Conservation (phyloP, 2,797 vertebrate genomes). For the Choloepus didactylus region DNA sequence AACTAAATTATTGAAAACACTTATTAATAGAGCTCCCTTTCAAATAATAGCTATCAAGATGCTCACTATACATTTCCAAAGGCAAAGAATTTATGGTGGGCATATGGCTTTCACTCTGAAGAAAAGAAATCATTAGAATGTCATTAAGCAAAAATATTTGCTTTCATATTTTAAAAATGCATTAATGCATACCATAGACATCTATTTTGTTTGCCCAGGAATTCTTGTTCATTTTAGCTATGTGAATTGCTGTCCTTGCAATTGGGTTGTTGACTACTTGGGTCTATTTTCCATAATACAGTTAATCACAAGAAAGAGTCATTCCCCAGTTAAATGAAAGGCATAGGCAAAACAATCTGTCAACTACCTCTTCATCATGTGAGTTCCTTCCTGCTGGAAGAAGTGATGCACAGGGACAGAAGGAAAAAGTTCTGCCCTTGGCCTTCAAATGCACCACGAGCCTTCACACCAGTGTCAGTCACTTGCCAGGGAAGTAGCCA, state of each 20-base stretch:
- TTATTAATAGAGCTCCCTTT: not conserved
- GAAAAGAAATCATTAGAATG: not conserved
- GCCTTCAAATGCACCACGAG: rapidly evolving
- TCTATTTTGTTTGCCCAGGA: not conserved
- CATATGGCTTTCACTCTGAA: not conserved
- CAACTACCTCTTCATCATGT: rapidly evolving
- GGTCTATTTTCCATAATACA: not conserved
- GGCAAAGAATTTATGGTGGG: not conserved
- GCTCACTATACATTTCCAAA: rapidly evolving
- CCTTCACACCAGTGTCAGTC: rapidly evolving
- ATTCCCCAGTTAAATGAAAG: not conserved
- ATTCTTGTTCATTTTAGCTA: too few species aligned
- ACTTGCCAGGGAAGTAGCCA: not conserved
- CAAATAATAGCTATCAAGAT: not conserved
- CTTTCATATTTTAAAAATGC: not conserved
- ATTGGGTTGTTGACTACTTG: not conserved
- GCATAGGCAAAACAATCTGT: not conserved
- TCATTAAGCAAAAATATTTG: not conserved
- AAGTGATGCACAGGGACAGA: rapidly evolving
- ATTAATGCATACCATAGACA: rapidly evolving
- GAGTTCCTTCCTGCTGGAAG: not conserved
- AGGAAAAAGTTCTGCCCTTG: rapidly evolving
- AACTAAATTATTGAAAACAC: not conserved
- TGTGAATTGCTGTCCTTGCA: rapidly evolving
- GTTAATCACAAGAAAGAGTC: not conserved